phyloP scores from a whole-genome alignment of 1,140 invertebrate genomes.

The Pachyrhynchus sulphureomaculatus region DNA sequence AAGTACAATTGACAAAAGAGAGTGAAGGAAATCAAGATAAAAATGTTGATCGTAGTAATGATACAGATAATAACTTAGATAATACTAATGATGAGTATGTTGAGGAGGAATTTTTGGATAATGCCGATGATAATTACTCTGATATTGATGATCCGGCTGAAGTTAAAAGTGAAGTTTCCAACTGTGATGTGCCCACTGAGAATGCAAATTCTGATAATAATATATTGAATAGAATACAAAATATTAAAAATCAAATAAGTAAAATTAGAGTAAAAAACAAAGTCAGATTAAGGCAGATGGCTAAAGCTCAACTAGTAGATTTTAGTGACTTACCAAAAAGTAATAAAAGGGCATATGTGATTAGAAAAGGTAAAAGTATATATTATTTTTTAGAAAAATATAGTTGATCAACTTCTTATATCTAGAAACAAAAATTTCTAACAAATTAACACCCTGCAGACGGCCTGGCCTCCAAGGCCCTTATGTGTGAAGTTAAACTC shows the following conservation, averaged over 20 bases:
- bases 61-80: neutral
- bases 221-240: neutral
- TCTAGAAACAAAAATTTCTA: too few relatives aligned
- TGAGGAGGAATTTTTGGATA: neutral
- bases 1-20: neutral
- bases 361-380: conserved; percentile 20
- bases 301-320: conserved; percentile 14
- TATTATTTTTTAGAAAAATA: too few relatives aligned
- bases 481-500: too few relatives aligned
- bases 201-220: neutral
- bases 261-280: conserved; percentile 13
- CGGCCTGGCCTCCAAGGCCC: too few relatives aligned
- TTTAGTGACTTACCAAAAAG: neutral
- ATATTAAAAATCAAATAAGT: conserved; percentile 7
- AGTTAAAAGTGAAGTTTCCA: neutral
- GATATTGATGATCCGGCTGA: neutral
- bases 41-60: neutral
- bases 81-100: neutral
- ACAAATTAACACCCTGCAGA: too few relatives aligned
- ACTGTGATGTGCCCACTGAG: neutral
- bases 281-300: conserved; percentile 5
- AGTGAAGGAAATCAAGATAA: neutral
- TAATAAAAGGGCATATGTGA: conserved; percentile 19
- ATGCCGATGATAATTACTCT: neutral
- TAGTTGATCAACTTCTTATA: too few relatives aligned